phyloP scores from a whole-genome alignment of 2,797 vertebrate species.

The Paratrypauchen microcephalus region DNA sequence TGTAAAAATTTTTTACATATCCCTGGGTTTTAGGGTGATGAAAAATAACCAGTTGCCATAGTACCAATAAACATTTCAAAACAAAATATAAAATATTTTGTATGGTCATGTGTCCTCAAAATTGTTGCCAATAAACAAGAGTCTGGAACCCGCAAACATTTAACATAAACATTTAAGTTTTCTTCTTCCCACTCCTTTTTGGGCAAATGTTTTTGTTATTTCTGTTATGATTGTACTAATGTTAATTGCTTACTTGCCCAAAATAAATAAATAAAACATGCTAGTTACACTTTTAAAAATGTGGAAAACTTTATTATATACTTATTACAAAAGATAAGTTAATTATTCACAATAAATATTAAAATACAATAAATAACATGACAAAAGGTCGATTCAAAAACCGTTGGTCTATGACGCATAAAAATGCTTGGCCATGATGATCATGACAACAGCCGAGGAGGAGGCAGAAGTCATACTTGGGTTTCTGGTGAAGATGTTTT shows the following conservation, averaged over 20 bases:
- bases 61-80: not conserved
- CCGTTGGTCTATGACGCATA: not conserved
- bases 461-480: slow-evolving; percentile 46
- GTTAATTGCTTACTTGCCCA: no score
- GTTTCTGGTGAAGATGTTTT: slow-evolving; percentile 49
- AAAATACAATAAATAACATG: slow-evolving; percentile 1
- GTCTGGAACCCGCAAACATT: no score
- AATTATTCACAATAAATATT: slow-evolving; percentile 56
- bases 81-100: not conserved
- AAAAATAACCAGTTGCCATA: no score
- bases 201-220: no score
- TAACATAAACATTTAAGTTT: no score
- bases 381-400: not conserved
- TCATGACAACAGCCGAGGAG: not conserved
- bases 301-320: slow-evolving; percentile 43
- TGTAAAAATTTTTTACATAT: not conserved
- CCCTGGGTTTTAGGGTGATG: no score
- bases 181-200: no score
- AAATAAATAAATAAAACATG: no score
- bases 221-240: no score
- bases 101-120: not conserved
- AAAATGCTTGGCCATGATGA: not conserved
- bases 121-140: not conserved
- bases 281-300: not conserved
- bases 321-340: slow-evolving; percentile 52